Conservation (phyloP, 2,113 vertebrate genomes). For the Hyaena hyaena region DNA sequence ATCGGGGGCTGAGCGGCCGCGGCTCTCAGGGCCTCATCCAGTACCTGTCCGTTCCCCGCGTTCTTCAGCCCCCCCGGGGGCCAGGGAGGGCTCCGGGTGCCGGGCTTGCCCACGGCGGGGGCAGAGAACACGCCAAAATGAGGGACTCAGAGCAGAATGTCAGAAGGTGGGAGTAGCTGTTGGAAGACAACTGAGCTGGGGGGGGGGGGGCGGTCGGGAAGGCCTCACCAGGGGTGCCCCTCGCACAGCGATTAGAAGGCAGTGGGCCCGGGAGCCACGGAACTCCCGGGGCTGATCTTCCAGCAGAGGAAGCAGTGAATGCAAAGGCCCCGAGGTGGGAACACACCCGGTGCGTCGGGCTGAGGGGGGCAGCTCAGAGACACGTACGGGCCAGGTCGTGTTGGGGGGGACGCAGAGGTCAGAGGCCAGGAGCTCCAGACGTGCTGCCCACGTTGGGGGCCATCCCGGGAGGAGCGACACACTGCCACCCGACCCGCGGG, state of each 20-base stretch:
- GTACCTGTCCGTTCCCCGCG: background rate
- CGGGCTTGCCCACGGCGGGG: background rate
- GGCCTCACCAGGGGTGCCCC: background rate
- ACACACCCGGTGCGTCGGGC: no score
- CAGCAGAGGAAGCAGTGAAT: background rate
- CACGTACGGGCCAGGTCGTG: background rate
- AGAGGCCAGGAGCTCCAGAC: background rate
- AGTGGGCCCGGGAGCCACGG: background rate
- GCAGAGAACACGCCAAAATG: background rate
- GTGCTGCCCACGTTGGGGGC: background rate
- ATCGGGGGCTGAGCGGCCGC: background rate
- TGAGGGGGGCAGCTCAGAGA: background rate
- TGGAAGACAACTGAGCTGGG: background rate
- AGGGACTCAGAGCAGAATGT: background rate
- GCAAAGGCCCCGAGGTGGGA: no score
- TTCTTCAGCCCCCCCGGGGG: background rate
- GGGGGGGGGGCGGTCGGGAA: background rate
- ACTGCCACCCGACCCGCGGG: background rate
- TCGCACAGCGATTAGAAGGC: background rate
- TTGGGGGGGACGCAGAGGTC: background rate
- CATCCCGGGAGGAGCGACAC: background rate
- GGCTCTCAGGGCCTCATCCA: background rate
- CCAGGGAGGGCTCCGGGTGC: background rate
- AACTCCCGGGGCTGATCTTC: background rate
- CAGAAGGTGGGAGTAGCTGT: background rate